Conservation (phyloP, 2,888 invertebrate genomes). For the Drosophila antonietae region DNA sequence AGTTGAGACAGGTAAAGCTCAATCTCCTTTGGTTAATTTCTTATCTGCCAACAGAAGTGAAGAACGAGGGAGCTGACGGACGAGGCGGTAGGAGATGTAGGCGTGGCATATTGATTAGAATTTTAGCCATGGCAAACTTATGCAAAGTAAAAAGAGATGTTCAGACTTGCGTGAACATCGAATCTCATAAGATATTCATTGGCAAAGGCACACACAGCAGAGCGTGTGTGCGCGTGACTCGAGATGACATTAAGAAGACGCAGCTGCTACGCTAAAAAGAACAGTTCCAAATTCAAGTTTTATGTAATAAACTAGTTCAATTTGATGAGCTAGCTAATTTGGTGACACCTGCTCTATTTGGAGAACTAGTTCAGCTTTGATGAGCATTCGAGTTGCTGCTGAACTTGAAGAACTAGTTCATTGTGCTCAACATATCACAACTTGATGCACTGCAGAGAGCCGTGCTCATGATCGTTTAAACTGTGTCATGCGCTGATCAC, state of each 20-base stretch:
- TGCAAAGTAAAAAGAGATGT: constrained; percentile 51
- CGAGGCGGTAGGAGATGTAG: no score
- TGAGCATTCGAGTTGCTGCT: neutral
- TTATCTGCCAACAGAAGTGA: neutral
- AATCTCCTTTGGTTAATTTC: neutral
- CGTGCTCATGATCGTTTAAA: neutral
- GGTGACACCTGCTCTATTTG: neutral
- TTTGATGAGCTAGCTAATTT: neutral
- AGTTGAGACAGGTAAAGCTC: neutral
- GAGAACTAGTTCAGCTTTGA: neutral
- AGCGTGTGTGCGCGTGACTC: constrained; percentile 10
- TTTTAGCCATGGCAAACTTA: constrained; percentile 51
- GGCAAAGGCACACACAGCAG: constrained; percentile 29
- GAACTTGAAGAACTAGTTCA: neutral
- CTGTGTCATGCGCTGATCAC: neutral
- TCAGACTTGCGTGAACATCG: constrained; percentile 43
- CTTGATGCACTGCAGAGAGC: neutral
- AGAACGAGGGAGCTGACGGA: neutral
- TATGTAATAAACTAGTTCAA: neutral
- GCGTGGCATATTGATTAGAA: constrained; percentile 63
- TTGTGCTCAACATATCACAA: neutral
- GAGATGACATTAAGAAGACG: constrained; percentile 23
- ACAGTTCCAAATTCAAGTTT: neutral
- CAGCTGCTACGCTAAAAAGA: constrained; percentile 25
- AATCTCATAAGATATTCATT: constrained; percentile 70